These are phyloP conservation scores for Metaphire vulgaris DNA, from an alignment of 1,140 invertebrate genomes.

Conservation along the genomic window DNA sequence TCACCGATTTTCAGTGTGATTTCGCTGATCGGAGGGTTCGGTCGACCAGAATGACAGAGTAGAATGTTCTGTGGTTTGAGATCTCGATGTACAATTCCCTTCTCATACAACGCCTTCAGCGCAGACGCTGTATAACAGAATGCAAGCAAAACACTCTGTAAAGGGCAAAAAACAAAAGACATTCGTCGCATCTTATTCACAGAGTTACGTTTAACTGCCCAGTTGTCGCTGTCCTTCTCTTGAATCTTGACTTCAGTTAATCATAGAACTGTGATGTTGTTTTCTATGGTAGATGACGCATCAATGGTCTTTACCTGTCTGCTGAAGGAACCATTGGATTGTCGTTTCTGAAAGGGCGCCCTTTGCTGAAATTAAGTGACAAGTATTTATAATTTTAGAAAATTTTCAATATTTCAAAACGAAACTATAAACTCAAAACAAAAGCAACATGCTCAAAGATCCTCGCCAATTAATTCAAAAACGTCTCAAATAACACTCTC, in stretches of 20 bases:
- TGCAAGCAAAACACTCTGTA: too few relatives aligned
- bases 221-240: too few relatives aligned
- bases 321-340: conserved; percentile 85
- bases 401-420: not conserved
- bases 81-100: conserved; percentile 97
- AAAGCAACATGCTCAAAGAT: not conserved
- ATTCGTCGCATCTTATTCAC: too few relatives aligned
- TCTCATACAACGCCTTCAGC: conserved; percentile 89
- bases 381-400: not conserved
- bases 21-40: too few relatives aligned
- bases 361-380: conserved; percentile 58
- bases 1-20: too few relatives aligned
- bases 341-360: conserved; percentile 94
- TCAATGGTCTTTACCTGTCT: conserved; percentile 85
- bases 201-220: too few relatives aligned
- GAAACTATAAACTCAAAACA: not conserved
- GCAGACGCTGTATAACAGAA: too few relatives aligned
- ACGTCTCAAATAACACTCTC: not conserved
- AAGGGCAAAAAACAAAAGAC: too few relatives aligned
- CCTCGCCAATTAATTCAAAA: not conserved
- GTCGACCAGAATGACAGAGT: too few relatives aligned
- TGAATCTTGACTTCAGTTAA: too few relatives aligned
- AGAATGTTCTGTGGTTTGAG: conserved; percentile 97
- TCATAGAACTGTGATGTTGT: too few relatives aligned
- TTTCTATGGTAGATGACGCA: too few relatives aligned